Base-by-base conservation (phyloP, 2,888 invertebrate species). In the Cryptosula pallasiana region DNA sequence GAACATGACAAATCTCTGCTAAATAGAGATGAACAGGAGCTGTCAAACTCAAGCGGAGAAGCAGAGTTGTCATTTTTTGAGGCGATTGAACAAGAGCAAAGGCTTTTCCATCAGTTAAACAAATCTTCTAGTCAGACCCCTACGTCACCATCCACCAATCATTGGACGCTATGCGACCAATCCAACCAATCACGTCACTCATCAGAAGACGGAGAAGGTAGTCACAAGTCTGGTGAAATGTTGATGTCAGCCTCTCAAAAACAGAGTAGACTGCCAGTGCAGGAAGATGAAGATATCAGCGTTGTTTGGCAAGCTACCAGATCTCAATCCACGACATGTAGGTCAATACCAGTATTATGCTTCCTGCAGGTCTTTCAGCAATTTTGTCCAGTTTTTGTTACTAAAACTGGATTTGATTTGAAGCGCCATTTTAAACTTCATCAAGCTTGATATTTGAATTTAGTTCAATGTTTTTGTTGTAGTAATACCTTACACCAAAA, bases 241-340 rank as follows among this genome's bases (percentile, higher is more conserved):
- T 20, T 13, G 5, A 45, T 45, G 5, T 45, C 45, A 13, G 20
- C 45, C 45, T 5, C 5, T 13, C 45, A 45, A 13, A 5, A 45
- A 45, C 9, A 20, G 5, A 23, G 5, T 23, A 57, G 57, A 5
- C 57, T 23, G 57, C n/a, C 20, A n/a, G n/a, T 5, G 32, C 29
- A 57, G 13, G 25, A 23, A 23, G 57, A 57, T 32, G 63, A 63
- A 5, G 63, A 63, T 27, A 34, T 63, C 13, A 29, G 25, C 32
- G 63, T 63, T 3, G 34, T 63, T 20, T 63, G 63, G 63, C 32
- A 63, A 32, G 27, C 63, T 63, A 32, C 25, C 9, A 32, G n/a
- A 27, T 63, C 45, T 45, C 5, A 45, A 45, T 20, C 5, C 20
- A 45, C 5, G 9, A 45, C 5, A 13, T 5, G 45, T 45, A 45